These are phyloP conservation scores for mouse (Mus musculus) DNA, from an alignment of 2,113 vertebrate genomes.

Conservation along the genomic window GRCm39 chr2:112161001-112161500, in stretches of 20 bases:
- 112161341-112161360: neutral
- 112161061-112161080: neutral
- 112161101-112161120: neutral
- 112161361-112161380: slow-evolving; percentile 16
- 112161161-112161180: neutral
- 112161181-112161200: neutral
- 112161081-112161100: neutral
- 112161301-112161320: neutral
- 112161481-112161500: neutral
- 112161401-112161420: neutral
- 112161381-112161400: neutral
- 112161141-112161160: neutral
- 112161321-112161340: neutral
- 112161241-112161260: neutral
- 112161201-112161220: neutral
- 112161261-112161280: neutral
- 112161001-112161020: neutral
- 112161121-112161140: neutral
- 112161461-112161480: slow-evolving; percentile 20
- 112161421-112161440: slow-evolving; percentile 6
- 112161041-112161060: neutral
- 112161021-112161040: no score
- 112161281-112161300: neutral
- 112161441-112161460: neutral
- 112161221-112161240: no score